Base-by-base conservation (phyloP, 53 echinoderm and acorn worm genomes). In the Echinarachnius parma region DNA sequence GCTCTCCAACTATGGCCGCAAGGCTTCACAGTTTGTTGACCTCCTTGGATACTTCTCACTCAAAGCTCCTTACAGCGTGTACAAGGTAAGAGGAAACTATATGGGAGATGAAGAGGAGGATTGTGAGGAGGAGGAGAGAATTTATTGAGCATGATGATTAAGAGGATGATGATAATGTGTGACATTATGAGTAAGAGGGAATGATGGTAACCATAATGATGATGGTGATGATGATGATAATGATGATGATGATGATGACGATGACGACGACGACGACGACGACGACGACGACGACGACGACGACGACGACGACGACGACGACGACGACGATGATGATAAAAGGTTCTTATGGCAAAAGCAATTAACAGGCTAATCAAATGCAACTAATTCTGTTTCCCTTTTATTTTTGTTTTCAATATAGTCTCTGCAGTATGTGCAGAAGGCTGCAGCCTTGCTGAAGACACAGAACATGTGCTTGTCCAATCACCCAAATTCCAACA, bases 11-110 rank as follows among this genome's bases (percentile, higher is more conserved):
- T 95, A 95, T 31, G 96, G 96, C 16, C 82, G 96, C 34, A 95
- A 95, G 59, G 90, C 96, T 16, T 87, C 96, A 2, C 96, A 95
- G 85, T 95, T 91, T 26, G 96, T 95, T 26, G 96, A 95, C 64
- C 91, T 95, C 23, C 80, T 95, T 25, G 96, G 96, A 45, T 95
- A 95, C 82, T 91, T 95, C 80, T 84, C 96, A 0, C 90, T 95
- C 75, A 95, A 95, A 61, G 90, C 85, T 1, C 96, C 87, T 0
- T 91, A 93, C 83, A 86, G 75, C 4, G 81, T 84, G 45, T 48
- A 79, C 52, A 95, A 95, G 90, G 90, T 90, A 62, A 42, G 48
- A n/a, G n/a, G n/a, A n/a, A n/a, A n/a, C n/a, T n/a, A n/a, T n/a
- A n/a, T n/a, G n/a, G n/a, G n/a, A n/a, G n/a, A n/a, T n/a, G n/a